Conservation (phyloP, 1,140 invertebrate genomes). For the Drosophila bocki region DNA sequence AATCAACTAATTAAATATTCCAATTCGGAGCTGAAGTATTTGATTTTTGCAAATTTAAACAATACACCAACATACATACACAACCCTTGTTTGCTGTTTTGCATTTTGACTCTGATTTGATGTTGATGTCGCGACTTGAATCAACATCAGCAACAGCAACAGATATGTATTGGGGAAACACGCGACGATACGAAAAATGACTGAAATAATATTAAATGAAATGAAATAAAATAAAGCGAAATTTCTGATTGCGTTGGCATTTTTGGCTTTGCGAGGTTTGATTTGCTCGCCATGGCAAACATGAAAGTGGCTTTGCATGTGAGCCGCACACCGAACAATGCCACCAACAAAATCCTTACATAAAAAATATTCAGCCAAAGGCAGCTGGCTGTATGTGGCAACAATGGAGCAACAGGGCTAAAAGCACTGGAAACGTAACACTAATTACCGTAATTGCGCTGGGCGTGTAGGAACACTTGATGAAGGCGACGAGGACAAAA, state of each 20-base stretch:
- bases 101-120: conserved; percentile 62
- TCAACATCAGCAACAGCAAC: conserved; percentile 56
- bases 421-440: conserved; percentile 56
- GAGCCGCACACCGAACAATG: conserved; percentile 22
- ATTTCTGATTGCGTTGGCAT: conserved; percentile 70
- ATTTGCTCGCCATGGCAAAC: conserved; percentile 49
- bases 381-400: conserved; percentile 22
- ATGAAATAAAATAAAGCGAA: conserved; percentile 57
- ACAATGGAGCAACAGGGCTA: conserved; percentile 27
- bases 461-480: conserved; percentile 74
- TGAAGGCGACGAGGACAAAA: conserved; percentile 77
- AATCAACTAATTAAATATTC: conserved; percentile 78
- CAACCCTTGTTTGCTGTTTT: conserved; percentile 32
- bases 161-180: conserved; percentile 39
- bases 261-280: conserved; percentile 40
- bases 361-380: conserved; percentile 13
- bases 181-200: conserved; percentile 61
- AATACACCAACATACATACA: conserved; percentile 14
- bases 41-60: conserved; percentile 74
- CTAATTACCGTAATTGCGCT: conserved; percentile 77
- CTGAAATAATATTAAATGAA: conserved; percentile 61
- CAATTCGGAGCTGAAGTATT: conserved; percentile 56
- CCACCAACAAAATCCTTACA: conserved; percentile 7
- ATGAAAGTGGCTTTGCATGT: conserved; percentile 77
- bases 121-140: conserved; percentile 71